A percentile compares a stretch with the other conserved stretches of the same genome.
Conservation (phyloP, 2,888 invertebrate species). For the Sepiola atlantica region DNA sequence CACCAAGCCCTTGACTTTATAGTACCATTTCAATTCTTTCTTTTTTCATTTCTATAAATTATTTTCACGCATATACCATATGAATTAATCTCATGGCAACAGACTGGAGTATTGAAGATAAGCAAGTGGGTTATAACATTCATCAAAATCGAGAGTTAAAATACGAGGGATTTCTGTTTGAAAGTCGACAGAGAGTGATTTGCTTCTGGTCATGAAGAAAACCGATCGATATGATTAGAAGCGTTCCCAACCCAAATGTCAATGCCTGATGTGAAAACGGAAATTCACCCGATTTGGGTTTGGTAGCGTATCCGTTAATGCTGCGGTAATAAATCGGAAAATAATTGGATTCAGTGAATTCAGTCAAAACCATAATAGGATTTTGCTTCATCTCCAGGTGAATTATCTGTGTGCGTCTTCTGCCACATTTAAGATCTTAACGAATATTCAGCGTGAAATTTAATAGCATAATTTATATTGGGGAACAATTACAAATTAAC, state of each 20-base stretch:
- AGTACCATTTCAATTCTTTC: no score
- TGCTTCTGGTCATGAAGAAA: background rate
- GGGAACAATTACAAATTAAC: no score
- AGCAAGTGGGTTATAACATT: no score
- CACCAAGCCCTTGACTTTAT: no score
- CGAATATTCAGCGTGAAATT: background rate
- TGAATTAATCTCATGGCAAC: no score
- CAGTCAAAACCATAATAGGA: background rate
- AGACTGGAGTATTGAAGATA: no score
- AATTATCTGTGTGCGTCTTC: background rate
- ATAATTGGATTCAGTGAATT: background rate
- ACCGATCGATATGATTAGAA: background rate
- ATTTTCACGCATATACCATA: no score
- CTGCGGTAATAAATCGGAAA: background rate
- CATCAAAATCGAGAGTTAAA: no score
- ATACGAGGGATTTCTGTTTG: background rate
- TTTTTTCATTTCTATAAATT: no score
- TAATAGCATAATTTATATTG: background rate
- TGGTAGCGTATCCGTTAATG: background rate
- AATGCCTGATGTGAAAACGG: background rate
- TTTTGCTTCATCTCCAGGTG: background rate
- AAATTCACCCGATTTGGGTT: background rate
- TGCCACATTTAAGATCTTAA: background rate
- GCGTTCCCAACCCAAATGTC: background rate
- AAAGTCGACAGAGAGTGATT: background rate